Evolutionary conservation across 2,888 invertebrate species (phyloP).

Genomic region (Phrixothrix hirtus): DNA sequence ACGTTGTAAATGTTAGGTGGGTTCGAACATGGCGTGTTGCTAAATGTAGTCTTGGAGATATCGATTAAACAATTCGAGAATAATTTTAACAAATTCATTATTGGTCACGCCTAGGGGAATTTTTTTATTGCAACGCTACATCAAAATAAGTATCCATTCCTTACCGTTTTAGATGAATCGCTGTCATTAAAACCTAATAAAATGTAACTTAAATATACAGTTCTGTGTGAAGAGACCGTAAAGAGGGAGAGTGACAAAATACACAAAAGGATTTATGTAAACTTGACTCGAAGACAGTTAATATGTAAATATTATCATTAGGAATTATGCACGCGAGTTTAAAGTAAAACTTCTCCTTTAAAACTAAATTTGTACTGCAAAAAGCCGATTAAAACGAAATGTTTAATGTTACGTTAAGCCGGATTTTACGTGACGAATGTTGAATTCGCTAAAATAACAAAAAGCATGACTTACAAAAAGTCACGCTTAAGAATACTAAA

Average conservation of each 20-base stretch:
- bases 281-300: conserved; percentile 24
- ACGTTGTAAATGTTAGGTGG: conserved; percentile 21
- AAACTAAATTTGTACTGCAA: conserved; percentile 20
- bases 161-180: too few relatives aligned
- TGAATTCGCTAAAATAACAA: conserved; percentile 13
- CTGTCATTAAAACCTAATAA: too few relatives aligned
- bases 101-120: conserved; percentile 12
- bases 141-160: too few relatives aligned
- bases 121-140: conserved; percentile 20
- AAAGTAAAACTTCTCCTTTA: conserved; percentile 20
- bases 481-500: conserved; percentile 16
- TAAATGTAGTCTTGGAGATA: conserved; percentile 37
- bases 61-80: conserved; percentile 39
- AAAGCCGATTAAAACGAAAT: conserved; percentile 20
- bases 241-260: conserved; percentile 19
- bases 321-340: conserved; percentile 27
- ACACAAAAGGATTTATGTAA: conserved; percentile 29
- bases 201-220: conserved; percentile 4
- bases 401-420: conserved; percentile 12
- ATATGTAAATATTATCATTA: conserved; percentile 28
- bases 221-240: too few relatives aligned
- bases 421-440: conserved; percentile 20
- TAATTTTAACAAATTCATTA: conserved; percentile 35
- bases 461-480: conserved; percentile 10
- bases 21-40: conserved; percentile 21